Percentiles rank a stretch among this genome's conserved stretches.
Conservation (phyloP, 2,797 vertebrate genomes). For the Pangasius macronema region DNA sequence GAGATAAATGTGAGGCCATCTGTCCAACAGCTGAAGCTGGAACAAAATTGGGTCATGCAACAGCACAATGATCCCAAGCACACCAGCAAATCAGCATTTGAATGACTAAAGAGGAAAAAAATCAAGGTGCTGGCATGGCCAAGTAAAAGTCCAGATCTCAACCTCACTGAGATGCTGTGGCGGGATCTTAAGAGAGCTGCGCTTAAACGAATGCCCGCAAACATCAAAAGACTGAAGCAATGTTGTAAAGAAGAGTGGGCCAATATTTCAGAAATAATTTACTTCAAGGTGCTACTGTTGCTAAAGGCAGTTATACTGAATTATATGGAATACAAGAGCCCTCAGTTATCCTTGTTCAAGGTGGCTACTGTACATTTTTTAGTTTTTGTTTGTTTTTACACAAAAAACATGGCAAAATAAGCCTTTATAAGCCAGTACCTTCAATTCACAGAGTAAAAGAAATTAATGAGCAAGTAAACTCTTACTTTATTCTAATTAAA, state of each 20-base stretch:
- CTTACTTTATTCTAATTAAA: background rate
- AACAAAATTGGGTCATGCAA: background rate
- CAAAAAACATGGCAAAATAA: background rate
- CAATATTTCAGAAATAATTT: background rate
- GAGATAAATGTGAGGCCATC: background rate
- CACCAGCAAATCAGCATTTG: background rate
- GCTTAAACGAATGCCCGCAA: background rate
- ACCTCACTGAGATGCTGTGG: background rate
- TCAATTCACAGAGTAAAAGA: background rate
- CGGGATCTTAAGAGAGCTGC: background rate
- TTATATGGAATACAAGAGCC: background rate
- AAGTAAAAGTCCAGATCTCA: background rate
- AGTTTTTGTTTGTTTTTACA: background rate
- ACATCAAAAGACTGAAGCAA: background rate
- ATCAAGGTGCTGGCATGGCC: background rate
- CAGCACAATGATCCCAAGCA: background rate
- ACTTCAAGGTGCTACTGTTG: background rate
- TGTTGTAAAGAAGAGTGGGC: background rate
- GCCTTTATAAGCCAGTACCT: background rate
- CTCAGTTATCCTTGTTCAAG: background rate
- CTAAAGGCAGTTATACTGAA: background rate
- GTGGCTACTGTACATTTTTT: background rate
- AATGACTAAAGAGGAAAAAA: background rate
- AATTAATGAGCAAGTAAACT: background rate
- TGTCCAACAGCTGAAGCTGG: background rate